phyloP scores from a whole-genome alignment of 2,113 vertebrate genomes.

The Pristiophorus japonicus region DNA sequence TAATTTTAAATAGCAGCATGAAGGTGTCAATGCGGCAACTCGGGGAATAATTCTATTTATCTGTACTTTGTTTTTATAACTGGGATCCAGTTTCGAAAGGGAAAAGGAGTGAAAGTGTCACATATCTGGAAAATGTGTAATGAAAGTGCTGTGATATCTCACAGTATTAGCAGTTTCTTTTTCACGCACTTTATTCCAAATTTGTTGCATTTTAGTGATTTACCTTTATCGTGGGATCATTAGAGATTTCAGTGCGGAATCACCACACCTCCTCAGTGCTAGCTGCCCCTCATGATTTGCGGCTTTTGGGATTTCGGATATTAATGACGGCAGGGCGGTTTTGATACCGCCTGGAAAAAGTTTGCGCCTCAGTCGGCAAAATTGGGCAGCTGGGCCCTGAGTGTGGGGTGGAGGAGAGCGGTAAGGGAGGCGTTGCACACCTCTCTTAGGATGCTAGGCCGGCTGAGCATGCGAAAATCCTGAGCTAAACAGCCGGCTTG shows the following conservation, averaged over 20 bases:
- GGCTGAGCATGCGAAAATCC: no score
- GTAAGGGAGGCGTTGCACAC: no score
- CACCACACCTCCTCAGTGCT: neutral
- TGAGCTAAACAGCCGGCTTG: no score
- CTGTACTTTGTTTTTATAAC: neutral
- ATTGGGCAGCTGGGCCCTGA: no score
- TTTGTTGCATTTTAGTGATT: neutral
- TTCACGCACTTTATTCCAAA: neutral
- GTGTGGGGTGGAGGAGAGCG: no score
- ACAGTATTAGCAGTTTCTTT: neutral
- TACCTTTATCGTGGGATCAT: neutral
- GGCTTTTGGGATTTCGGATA: no score
- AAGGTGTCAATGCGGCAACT: neutral
- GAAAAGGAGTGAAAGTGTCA: neutral
- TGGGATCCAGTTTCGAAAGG: neutral
- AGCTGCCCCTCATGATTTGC: no score
- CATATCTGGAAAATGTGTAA: neutral
- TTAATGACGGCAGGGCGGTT: no score
- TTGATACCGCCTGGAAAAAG: no score
- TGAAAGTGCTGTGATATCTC: neutral
- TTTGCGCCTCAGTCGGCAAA: no score
- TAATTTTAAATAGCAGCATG: conserved; percentile 7
- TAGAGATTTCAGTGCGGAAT: neutral
- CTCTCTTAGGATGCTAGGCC: no score
- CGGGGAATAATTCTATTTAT: neutral